Percentiles rank a stretch among this genome's conserved stretches.
Evolutionary conservation across 2,888 invertebrate species (phyloP).

Genomic region (Andrena haemorrhoa): DNA sequence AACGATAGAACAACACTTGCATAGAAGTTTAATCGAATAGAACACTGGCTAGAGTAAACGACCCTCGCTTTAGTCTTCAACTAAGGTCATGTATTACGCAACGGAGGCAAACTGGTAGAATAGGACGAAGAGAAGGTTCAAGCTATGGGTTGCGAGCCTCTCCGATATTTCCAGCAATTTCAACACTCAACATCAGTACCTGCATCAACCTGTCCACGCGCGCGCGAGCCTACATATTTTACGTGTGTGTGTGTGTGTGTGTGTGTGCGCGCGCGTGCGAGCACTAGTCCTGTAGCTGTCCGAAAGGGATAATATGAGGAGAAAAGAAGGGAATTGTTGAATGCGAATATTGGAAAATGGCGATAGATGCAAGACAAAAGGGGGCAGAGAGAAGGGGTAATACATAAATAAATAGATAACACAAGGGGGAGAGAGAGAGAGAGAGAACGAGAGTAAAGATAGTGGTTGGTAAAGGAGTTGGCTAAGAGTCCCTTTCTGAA

Average conservation of each 20-base stretch:
- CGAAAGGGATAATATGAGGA: background rate
- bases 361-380: no score
- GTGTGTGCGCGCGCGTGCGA: background rate
- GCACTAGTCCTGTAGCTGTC: slow-evolving; percentile 8
- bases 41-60: slow-evolving; percentile 75
- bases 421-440: background rate
- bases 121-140: slow-evolving; percentile 24
- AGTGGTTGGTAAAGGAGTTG: slow-evolving; percentile 67
- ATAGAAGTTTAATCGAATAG: slow-evolving; percentile 73
- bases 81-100: slow-evolving; percentile 61
- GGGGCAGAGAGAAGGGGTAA: no score
- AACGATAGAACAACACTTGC: slow-evolving; percentile 76
- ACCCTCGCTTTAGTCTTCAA: slow-evolving; percentile 60
- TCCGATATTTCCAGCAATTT: background rate
- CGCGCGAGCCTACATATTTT: slow-evolving; percentile 6
- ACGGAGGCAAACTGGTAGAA: slow-evolving; percentile 26
- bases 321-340: background rate
- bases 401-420: no score
- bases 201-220: background rate
- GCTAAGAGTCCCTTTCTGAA: slow-evolving; percentile 71
- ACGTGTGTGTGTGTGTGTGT: background rate
- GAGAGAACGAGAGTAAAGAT: background rate
- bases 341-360: background rate
- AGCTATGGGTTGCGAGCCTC: slow-evolving; percentile 10
- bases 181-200: background rate